These are phyloP conservation scores for Lucilia sericata DNA, from an alignment of 1,140 invertebrate species.

Conservation along the genomic window DNA sequence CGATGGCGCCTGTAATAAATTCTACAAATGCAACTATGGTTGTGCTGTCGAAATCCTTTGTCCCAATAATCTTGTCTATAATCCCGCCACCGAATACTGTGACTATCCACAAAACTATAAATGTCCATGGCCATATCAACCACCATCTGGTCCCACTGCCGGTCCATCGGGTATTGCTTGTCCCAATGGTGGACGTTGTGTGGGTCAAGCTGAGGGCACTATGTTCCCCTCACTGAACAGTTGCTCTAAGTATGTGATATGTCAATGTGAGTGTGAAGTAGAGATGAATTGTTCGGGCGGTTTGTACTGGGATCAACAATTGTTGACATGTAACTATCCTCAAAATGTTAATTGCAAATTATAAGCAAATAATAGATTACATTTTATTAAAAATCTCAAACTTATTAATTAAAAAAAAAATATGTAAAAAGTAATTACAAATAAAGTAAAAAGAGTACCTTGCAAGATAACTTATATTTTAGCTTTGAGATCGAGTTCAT, in stretches of 20 bases:
- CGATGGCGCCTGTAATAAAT: not conserved
- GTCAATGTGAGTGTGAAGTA: constrained; percentile 47
- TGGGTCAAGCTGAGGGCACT: constrained; percentile 35
- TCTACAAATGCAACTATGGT: not conserved
- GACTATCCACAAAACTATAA: constrained; percentile 50
- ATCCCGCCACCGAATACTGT: constrained; percentile 48
- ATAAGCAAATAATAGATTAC: too few species aligned
- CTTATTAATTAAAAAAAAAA: too few species aligned
- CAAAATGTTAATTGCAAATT: not conserved
- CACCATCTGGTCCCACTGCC: not conserved
- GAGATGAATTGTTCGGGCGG: constrained; percentile 48
- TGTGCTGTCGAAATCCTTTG: not conserved
- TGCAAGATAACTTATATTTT: too few species aligned
- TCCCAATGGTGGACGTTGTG: constrained; percentile 34
- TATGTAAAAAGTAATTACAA: too few species aligned
- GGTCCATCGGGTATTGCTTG: constrained; percentile 46
- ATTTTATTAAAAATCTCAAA: too few species aligned
- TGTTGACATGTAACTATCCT: not conserved
- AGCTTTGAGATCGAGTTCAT: too few species aligned
- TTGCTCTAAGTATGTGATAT: constrained; percentile 36
- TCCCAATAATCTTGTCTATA: constrained; percentile 39
- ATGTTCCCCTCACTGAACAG: constrained; percentile 1
- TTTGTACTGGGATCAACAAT: constrained; percentile 50
- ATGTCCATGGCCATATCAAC: constrained; percentile 58
- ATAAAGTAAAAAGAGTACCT: too few species aligned